A percentile compares a stretch with the other conserved stretches of the same genome.
Evolutionary conservation across 2,113 vertebrate species (phyloP).

Genomic region (Chaenogobius annularis): DNA sequence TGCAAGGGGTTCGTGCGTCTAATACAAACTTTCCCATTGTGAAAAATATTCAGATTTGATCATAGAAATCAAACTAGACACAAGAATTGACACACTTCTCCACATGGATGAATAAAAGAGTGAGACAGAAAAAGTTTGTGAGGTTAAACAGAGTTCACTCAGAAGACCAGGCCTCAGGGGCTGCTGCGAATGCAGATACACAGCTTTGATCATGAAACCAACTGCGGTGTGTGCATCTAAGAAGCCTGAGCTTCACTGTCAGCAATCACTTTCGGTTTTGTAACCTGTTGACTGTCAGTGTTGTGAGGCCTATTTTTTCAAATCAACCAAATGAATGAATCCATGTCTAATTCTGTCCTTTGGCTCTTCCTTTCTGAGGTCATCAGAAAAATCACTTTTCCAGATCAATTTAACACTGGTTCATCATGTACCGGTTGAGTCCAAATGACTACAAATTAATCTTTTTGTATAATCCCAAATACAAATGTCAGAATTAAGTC

Average conservation of each 20-base stretch:
- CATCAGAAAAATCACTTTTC: not conserved
- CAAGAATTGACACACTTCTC: not conserved
- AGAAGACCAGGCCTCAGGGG: not conserved
- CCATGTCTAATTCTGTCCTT: no score
- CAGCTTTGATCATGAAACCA: conserved; percentile 27
- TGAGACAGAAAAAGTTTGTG: conserved; percentile 5
- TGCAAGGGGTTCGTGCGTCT: no score
- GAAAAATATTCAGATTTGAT: not conserved
- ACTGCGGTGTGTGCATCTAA: not conserved
- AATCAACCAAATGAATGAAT: not conserved
- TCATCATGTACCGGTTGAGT: no score
- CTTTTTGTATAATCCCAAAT: no score
- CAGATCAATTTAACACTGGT: not conserved
- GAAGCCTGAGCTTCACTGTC: not conserved
- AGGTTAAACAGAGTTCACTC: conserved; percentile 14
- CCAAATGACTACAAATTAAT: no score
- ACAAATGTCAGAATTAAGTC: no score
- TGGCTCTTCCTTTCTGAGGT: no score
- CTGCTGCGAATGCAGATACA: not conserved
- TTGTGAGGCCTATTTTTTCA: not conserved
- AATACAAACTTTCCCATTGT: not conserved
- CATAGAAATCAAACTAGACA: not conserved
- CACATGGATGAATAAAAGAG: not conserved
- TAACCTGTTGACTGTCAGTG: not conserved
- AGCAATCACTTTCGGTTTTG: not conserved